Conservation (phyloP, 2,113 vertebrate species). For the Pedionomus torquatus region DNA sequence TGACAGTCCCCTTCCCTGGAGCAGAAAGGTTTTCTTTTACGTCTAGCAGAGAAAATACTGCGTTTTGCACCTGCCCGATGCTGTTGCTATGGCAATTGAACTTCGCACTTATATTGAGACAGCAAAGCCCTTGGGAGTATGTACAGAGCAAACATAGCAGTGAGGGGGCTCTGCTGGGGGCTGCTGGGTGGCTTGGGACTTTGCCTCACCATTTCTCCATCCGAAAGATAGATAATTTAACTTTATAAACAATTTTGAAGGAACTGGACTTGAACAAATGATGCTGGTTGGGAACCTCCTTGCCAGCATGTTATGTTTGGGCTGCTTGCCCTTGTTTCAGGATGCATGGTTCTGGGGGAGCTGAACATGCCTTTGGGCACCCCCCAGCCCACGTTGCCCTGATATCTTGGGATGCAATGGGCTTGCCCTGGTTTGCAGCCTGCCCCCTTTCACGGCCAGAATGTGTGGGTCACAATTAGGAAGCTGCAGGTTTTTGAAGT, state of each 20-base stretch:
- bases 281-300: background rate
- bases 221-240: background rate
- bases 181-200: background rate
- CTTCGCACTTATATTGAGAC: background rate
- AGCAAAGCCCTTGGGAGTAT: background rate
- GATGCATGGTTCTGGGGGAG: accelerated
- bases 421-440: background rate
- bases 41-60: background rate
- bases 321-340: background rate
- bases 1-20: background rate
- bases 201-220: background rate
- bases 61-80: slow-evolving; percentile 14
- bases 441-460: background rate
- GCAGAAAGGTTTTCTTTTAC: slow-evolving; percentile 9
- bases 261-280: background rate
- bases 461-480: accelerated
- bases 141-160: background rate
- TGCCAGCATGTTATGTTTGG: background rate
- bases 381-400: background rate
- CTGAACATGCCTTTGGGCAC: accelerated
- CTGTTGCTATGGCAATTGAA: slow-evolving; percentile 48
- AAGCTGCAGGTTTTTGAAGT: background rate
- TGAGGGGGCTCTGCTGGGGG: background rate
- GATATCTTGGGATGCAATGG: accelerated
- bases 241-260: background rate